phyloP scores from a whole-genome alignment of 2,797 vertebrate genomes.

The Hydrolagus colliei region DNA sequence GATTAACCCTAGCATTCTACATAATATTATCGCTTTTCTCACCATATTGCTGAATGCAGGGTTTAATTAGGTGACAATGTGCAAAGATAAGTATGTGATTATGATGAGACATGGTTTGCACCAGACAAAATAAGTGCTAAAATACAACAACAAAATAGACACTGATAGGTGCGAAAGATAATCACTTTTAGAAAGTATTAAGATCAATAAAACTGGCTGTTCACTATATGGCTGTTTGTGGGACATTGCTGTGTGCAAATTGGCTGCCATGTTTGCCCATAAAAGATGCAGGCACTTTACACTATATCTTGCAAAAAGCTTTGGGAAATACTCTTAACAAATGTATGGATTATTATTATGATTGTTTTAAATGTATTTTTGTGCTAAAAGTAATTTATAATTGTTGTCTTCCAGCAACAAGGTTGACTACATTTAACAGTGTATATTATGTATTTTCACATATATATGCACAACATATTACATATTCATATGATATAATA shows the following conservation, averaged over 20 bases:
- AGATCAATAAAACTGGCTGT: too few relatives aligned
- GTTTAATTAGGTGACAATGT: neutral
- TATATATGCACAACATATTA: too few relatives aligned
- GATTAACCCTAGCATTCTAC: neutral
- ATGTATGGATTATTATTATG: neutral
- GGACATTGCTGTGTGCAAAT: too few relatives aligned
- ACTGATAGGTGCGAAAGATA: too few relatives aligned
- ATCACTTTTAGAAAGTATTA: too few relatives aligned
- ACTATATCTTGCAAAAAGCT: too few relatives aligned
- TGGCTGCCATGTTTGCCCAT: too few relatives aligned
- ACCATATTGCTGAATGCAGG: neutral
- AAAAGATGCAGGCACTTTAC: too few relatives aligned
- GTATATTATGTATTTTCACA: too few relatives aligned
- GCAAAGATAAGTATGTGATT: neutral
- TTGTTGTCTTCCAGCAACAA: neutral
- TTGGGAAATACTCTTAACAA: neutral
- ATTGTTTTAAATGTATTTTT: neutral
- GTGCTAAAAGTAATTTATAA: neutral
- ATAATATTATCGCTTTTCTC: neutral
- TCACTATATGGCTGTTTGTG: too few relatives aligned
- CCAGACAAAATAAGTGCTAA: constrained; percentile 3
- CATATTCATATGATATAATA: too few relatives aligned
- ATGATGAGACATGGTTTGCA: neutral
- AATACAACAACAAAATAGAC: neutral
- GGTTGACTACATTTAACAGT: neutral